A percentile compares a stretch with the other conserved stretches of the same genome.
These are phyloP conservation scores for Engraulis encrasicolus DNA, from an alignment of 2,113 vertebrate genomes.

Conservation along the genomic window DNA sequence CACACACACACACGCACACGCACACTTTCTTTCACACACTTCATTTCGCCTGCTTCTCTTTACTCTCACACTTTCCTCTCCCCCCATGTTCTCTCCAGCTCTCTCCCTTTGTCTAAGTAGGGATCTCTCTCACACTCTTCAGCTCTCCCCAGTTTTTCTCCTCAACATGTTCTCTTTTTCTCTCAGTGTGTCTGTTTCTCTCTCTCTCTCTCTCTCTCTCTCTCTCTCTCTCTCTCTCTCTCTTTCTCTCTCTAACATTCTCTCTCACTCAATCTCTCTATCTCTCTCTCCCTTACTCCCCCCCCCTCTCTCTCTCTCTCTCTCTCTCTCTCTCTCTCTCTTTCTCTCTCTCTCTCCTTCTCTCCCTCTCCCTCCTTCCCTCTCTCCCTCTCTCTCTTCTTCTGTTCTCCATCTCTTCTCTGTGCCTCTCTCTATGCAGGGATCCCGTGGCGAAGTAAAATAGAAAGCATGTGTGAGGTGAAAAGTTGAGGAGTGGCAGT, in stretches of 20 bases:
- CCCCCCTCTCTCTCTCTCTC: no score
- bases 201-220: no score
- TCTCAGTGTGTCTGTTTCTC: no score
- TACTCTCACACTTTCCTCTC: neutral
- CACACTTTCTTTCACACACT: neutral
- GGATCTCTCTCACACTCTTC: no score
- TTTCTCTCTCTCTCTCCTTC: neutral
- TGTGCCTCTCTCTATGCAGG: neutral
- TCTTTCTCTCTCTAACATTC: no score
- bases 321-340: neutral
- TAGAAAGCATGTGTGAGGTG: constrained; percentile 47
- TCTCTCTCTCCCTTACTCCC: no score
- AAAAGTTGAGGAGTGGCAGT: constrained; percentile 46
- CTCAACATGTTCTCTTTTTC: no score
- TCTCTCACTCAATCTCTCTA: neutral
- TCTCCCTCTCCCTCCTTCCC: neutral
- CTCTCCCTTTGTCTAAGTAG: neutral
- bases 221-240: no score
- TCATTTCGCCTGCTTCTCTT: neutral
- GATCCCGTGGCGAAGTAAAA: constrained; percentile 28
- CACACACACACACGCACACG: neutral
- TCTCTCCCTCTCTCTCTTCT: constrained; percentile 8
- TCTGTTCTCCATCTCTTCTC: constrained; percentile 19
- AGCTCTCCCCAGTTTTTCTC: no score
- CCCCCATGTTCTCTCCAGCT: neutral